Conservation (phyloP, 2,113 vertebrate genomes). For the Cisticola juncidis region DNA sequence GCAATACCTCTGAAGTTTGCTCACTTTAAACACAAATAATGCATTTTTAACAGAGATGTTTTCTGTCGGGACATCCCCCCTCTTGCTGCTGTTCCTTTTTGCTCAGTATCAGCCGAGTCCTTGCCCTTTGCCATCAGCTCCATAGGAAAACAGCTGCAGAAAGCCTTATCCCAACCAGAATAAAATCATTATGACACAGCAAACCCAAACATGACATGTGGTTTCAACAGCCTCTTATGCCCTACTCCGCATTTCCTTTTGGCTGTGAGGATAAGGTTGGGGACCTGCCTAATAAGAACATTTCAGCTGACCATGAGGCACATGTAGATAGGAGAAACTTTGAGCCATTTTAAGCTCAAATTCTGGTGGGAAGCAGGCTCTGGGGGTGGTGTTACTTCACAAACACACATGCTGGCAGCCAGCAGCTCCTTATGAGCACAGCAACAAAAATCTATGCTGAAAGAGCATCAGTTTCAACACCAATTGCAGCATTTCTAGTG, state of each 20-base stretch:
- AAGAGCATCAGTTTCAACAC: neutral
- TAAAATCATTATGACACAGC: conserved; percentile 66
- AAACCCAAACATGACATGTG: conserved; percentile 55
- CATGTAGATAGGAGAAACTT: conserved; percentile 25
- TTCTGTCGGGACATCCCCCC: neutral
- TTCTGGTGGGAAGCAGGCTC: conserved; percentile 7
- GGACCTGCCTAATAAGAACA: conserved; percentile 11
- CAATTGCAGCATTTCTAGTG: neutral
- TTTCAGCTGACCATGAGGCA: conserved; percentile 9
- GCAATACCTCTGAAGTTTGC: neutral
- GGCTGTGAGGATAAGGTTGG: conserved; percentile 31
- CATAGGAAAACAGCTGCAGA: conserved; percentile 58
- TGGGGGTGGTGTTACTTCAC: conserved; percentile 26
- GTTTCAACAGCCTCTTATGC: conserved; percentile 61
- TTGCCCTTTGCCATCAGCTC: conserved; percentile 2
- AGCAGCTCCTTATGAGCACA: neutral
- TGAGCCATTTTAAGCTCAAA: conserved; percentile 34
- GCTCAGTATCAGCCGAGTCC: neutral
- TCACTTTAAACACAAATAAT: neutral
- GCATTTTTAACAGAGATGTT: neutral
- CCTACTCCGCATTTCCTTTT: conserved; percentile 60
- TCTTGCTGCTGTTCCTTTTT: neutral
- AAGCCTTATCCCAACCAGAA: conserved; percentile 46
- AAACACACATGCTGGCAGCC: neutral
- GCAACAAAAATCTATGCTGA: neutral